A percentile compares a stretch with the other conserved stretches of the same genome.
Conservation (phyloP, 2,113 vertebrate genomes). For the Sinocyclocheilus anshuiensis region DNA sequence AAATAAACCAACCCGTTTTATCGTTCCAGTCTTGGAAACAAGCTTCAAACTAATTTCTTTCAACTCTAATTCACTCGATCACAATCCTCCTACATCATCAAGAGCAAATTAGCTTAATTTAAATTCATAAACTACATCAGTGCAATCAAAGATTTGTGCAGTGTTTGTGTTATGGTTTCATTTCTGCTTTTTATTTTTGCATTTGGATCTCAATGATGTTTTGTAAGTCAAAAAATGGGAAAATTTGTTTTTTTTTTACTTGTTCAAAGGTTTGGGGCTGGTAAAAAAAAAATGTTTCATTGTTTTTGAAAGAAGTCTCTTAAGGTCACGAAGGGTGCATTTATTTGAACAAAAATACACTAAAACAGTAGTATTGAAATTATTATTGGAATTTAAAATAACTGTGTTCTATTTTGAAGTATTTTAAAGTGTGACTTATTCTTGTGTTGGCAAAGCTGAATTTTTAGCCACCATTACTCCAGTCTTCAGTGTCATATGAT, state of each 20-base stretch:
- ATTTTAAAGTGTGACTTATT: too few species aligned
- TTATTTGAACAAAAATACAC: background rate
- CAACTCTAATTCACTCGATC: background rate
- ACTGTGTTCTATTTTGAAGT: too few species aligned
- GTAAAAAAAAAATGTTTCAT: too few species aligned
- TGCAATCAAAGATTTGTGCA: background rate
- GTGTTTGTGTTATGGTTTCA: background rate
- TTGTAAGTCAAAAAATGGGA: too few species aligned
- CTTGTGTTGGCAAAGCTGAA: too few species aligned
- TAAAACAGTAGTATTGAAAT: too few species aligned
- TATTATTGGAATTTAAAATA: too few species aligned
- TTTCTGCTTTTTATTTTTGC: background rate
- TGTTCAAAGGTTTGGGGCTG: background rate
- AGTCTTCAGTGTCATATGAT: too few species aligned
- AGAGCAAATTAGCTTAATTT: background rate
- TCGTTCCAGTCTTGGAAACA: slow-evolving; percentile 30
- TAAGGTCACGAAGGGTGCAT: background rate
- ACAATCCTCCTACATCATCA: background rate
- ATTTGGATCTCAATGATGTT: too few species aligned
- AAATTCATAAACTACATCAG: background rate
- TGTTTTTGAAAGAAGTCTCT: background rate
- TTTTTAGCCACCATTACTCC: too few species aligned
- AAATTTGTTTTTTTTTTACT: background rate
- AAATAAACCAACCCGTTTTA: slow-evolving; percentile 33
- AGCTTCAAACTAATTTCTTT: background rate